Base-by-base conservation (phyloP, 1,140 invertebrate genomes). In the Wasmannia auropunctata region DNA sequence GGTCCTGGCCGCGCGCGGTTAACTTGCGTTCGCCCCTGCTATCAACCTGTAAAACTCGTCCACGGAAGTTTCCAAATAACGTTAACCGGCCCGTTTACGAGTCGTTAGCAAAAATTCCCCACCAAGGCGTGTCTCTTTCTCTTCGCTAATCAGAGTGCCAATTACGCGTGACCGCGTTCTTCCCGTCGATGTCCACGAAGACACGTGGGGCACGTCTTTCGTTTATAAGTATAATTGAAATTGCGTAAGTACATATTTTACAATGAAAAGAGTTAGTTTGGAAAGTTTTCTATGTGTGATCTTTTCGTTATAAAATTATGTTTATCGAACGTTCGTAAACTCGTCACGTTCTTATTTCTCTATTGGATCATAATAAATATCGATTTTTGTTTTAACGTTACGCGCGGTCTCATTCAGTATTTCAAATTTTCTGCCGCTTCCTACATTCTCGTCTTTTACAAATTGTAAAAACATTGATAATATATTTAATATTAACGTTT, bases 1-100 rank as follows among this genome's bases (percentile, higher is more conserved):
- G 58, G 34, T 72, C 62, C 86, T 75, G 62, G 14, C 22, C 34
- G 54, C 19, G 58, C n/a, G 31, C 58, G 43, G 14, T 85, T 49
- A 34, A 63, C n/a, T 67, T 31, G 14, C 31, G 14, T 49, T 31
- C 11, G n/a, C 5, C 28, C 34, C 58, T 25, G 34, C 34, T 22
- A 25, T 67, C 25, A 63, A 16, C 43, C 11, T 28, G 14, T 25
- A 60, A 83, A 83, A 58, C 19, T 72, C 19, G 14, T 43, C 14
- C 14, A 31, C 10, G 37, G 43, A 74, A 72, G 40, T 80, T 86
- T 54, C 22, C 31, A 51, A 62, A 80, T 83, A 34, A 34, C 22
- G 34, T 83, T 83, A 72, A 60, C 25, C n/a, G n/a, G 10, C 14
- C 11, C 67, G n/a, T 72, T 72, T 46, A 72, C 19, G 34, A 49